Evolutionary conservation across 2,113 vertebrate genomes (phyloP).

Genomic region (Gobiocypris rarus): DNA sequence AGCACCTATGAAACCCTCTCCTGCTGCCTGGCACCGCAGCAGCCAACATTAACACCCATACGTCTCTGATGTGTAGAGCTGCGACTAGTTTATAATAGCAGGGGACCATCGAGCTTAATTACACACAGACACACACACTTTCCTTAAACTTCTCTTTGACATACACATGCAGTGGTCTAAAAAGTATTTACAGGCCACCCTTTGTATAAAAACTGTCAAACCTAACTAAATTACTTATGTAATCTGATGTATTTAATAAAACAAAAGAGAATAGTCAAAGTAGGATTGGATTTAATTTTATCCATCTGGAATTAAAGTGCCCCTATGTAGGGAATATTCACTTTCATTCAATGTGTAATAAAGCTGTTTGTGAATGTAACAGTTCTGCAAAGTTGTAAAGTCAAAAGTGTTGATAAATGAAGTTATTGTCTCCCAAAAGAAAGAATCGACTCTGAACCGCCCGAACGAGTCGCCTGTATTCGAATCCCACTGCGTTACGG

Average conservation of each 20-base stretch:
- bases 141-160: not conserved
- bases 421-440: too few species aligned
- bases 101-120: slow-evolving; percentile 1
- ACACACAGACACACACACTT: slow-evolving; percentile 33
- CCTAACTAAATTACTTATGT: not conserved
- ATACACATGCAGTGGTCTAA: not conserved
- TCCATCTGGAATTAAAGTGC: not conserved
- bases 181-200: not conserved
- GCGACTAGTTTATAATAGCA: not conserved
- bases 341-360: too few species aligned
- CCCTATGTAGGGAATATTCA: too few species aligned
- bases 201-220: not conserved
- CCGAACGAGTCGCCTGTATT: too few species aligned
- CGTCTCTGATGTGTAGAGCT: not conserved
- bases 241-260: not conserved
- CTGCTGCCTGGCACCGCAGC: slow-evolving; percentile 13
- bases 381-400: too few species aligned
- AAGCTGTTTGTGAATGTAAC: too few species aligned
- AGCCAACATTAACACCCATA: not conserved
- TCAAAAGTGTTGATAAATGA: too few species aligned
- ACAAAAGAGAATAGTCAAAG: not conserved
- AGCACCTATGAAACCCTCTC: not conserved
- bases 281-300: not conserved
- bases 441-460: too few species aligned
- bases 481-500: too few species aligned